Evolutionary conservation across 1,140 invertebrate genomes (phyloP).

Genomic region (Helicoverpa zea): DNA sequence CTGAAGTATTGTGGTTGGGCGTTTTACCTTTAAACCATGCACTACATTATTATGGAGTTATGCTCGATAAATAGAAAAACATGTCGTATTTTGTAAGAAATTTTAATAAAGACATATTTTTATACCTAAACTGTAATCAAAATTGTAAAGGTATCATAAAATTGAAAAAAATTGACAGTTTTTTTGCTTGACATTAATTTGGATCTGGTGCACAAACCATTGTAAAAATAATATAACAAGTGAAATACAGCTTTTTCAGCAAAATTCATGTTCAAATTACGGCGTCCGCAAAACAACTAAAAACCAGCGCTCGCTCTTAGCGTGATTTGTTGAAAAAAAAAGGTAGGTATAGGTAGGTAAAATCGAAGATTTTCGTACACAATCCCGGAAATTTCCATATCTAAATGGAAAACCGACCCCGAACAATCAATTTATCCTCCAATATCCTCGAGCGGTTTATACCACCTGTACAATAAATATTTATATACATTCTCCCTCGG

Average conservation of each 20-base stretch:
- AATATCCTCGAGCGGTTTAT: conserved; percentile 85
- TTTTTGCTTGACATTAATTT: too few relatives aligned
- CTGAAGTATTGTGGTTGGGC: neutral
- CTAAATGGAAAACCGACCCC: conserved; percentile 86
- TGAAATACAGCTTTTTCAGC: neutral
- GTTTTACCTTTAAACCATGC: neutral
- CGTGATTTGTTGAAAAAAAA: conserved; percentile 82
- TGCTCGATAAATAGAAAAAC: neutral
- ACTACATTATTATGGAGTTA: neutral
- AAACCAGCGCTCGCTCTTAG: conserved; percentile 64
- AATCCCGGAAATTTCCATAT: conserved; percentile 86
- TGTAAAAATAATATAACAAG: too few relatives aligned
- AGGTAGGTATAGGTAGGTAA: conserved; percentile 63
- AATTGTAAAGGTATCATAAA: too few relatives aligned
- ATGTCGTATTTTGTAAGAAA: too few relatives aligned
- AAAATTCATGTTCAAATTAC: conserved; percentile 36
- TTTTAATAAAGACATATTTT: too few relatives aligned
- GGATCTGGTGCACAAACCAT: too few relatives aligned
- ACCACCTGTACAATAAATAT: conserved; percentile 87
- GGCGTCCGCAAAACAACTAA: conserved; percentile 52
- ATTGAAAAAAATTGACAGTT: too few relatives aligned
- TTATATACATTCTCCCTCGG: conserved; percentile 81
- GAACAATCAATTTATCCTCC: conserved; percentile 86
- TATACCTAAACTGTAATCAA: too few relatives aligned
- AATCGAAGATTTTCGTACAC: conserved; percentile 85